These are phyloP conservation scores for Cygnus buccinator DNA, from an alignment of 2,113 vertebrate species.

Conservation along the genomic window DNA sequence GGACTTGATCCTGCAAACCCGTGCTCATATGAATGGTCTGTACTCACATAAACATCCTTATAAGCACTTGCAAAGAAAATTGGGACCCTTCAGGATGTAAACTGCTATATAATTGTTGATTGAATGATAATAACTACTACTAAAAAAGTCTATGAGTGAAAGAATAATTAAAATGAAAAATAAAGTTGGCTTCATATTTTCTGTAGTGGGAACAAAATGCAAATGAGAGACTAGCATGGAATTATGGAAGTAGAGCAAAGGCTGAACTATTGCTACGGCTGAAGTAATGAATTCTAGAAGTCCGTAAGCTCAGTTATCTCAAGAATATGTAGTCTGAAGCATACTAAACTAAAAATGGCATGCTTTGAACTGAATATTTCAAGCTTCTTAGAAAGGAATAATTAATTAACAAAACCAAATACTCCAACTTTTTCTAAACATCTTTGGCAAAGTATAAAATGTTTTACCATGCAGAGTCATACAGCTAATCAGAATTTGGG, in stretches of 20 bases:
- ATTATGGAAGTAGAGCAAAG: neutral
- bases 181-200: neutral
- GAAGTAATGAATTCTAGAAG: neutral
- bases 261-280: neutral
- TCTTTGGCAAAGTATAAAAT: neutral
- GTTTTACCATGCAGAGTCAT: neutral
- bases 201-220: neutral
- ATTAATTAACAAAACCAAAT: neutral
- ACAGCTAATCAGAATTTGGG: neutral
- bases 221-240: neutral
- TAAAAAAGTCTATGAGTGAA: neutral
- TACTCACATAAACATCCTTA: constrained; percentile 1
- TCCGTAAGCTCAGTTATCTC: neutral
- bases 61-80: neutral
- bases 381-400: neutral
- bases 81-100: neutral
- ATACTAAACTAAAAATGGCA: neutral
- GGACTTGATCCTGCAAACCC: constrained; percentile 6
- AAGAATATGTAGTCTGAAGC: neutral
- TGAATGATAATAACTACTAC: neutral
- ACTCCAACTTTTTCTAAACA: neutral
- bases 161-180: constrained; percentile 28
- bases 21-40: neutral
- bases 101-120: neutral
- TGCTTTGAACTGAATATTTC: neutral